Evolutionary conservation across 92 coral and sea anemone genomes (phyloP).

Genomic region (Chrysogorgia sp.): DNA sequence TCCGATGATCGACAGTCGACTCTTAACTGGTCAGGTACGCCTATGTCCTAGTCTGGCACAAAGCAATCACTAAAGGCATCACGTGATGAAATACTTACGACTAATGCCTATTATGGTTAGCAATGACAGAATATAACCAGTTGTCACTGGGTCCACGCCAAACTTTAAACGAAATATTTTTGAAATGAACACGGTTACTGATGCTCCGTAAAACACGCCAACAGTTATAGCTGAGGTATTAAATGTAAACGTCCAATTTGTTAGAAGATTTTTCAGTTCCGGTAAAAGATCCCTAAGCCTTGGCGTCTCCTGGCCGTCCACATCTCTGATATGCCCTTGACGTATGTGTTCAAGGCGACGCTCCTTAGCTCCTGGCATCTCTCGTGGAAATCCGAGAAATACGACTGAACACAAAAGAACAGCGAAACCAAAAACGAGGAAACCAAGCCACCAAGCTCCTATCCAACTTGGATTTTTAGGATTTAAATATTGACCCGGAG

Average conservation of each 20-base stretch:
- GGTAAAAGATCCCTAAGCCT: background rate
- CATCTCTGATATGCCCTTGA: background rate
- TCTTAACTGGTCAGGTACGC: no score
- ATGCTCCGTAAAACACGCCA: slow-evolving; percentile 49
- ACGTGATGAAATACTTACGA: no score
- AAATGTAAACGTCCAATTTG: slow-evolving; percentile 73
- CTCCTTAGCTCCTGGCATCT: slow-evolving; percentile 96
- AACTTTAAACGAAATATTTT: slow-evolving; percentile 73
- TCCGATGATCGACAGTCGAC: no score
- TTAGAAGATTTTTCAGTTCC: slow-evolving; percentile 69
- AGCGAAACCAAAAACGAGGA: slow-evolving; percentile 17
- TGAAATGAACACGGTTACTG: slow-evolving; percentile 67
- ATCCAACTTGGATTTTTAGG: slow-evolving; percentile 74
- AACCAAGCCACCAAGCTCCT: slow-evolving; percentile 92
- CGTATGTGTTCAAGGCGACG: slow-evolving; percentile 45
- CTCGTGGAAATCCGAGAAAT: slow-evolving; percentile 44
- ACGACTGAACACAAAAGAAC: background rate
- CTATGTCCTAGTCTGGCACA: no score
- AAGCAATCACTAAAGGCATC: no score
- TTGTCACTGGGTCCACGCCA: slow-evolving; percentile 53
- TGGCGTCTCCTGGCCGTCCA: background rate
- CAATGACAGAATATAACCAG: no score
- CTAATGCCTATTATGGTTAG: no score
- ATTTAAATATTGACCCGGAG: slow-evolving; percentile 10
- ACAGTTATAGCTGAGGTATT: slow-evolving; percentile 60